Evolutionary conservation across 92 coral and sea anemone genomes (phyloP).

Genomic region (Actinernus sp.): DNA sequence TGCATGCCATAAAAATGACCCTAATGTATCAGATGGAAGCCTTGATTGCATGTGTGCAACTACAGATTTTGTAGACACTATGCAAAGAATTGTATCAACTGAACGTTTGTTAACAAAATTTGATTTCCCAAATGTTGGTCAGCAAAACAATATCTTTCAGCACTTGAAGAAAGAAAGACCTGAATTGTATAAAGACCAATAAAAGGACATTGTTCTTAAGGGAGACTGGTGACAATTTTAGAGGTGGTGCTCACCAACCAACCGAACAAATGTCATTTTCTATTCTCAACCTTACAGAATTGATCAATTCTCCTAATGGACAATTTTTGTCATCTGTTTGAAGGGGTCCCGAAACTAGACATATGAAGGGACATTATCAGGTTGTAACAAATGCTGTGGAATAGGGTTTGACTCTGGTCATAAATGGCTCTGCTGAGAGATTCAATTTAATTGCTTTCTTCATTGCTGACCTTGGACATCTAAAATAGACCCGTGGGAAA

Average conservation of each 20-base stretch:
- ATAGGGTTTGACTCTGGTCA: conserved; percentile 13
- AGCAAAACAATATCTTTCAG: conserved; percentile 14
- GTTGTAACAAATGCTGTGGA: conserved; percentile 25
- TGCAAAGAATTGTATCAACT: conserved; percentile 30
- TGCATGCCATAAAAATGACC: conserved; percentile 15
- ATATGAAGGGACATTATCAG: conserved; percentile 31
- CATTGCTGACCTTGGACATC: conserved; percentile 49
- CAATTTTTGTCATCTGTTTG: conserved; percentile 25
- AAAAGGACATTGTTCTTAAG: conserved; percentile 32
- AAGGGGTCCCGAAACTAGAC: conserved; percentile 37
- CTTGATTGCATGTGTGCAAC: conserved; percentile 38
- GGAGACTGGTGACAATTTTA: conserved; percentile 46
- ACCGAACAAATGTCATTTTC: conserved; percentile 38
- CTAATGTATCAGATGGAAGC: conserved; percentile 15
- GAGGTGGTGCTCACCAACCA: conserved; percentile 35
- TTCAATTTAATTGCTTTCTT: conserved; percentile 27
- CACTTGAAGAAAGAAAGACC: conserved; percentile 32
- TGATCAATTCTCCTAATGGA: conserved; percentile 29
- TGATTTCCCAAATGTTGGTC: conserved; percentile 26
- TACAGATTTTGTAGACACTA: conserved; percentile 13
- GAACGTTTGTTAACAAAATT: conserved; percentile 15
- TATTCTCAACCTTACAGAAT: conserved; percentile 22
- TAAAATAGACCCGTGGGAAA: conserved; percentile 46
- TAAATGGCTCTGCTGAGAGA: conserved; percentile 1
- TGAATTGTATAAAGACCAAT: conserved; percentile 11